Evolutionary conservation across 1,140 invertebrate species (phyloP).

Genomic region (Cardiocondyla obscurior): DNA sequence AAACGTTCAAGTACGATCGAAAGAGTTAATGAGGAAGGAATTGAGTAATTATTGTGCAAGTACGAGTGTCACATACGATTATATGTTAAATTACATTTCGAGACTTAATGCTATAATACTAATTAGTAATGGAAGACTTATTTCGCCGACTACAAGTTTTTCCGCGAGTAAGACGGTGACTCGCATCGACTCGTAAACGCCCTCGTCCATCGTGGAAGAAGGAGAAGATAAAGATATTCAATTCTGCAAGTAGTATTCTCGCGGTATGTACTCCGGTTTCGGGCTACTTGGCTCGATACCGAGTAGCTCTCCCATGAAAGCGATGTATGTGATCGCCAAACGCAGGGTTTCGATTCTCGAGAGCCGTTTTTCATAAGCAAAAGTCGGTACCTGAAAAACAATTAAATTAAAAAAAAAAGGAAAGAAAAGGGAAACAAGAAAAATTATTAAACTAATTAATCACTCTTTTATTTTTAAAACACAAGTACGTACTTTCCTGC

Average conservation of each 20-base stretch:
- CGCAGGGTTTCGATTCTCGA: slow-evolving; percentile 99
- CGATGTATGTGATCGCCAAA: slow-evolving; percentile 99
- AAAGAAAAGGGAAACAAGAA: too few species aligned
- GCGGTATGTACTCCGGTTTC: slow-evolving; percentile 82
- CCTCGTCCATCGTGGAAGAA: neutral
- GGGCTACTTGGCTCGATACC: slow-evolving; percentile 81
- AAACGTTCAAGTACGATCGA: neutral
- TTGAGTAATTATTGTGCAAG: neutral
- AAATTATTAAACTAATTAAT: too few species aligned
- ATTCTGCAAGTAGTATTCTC: slow-evolving; percentile 83
- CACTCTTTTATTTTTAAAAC: neutral
- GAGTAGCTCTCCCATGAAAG: slow-evolving; percentile 97
- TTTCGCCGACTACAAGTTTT: neutral
- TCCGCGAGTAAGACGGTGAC: neutral
- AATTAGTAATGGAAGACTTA: slow-evolving; percentile 48
- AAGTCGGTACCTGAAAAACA: slow-evolving; percentile 94
- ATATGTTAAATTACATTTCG: slow-evolving; percentile 12
- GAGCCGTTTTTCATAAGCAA: slow-evolving; percentile 98
- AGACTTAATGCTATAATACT: slow-evolving; percentile 21
- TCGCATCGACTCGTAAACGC: neutral
- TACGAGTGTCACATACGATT: neutral
- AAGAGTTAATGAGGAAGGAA: slow-evolving; percentile 4
- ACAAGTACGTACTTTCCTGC: slow-evolving; percentile 88
- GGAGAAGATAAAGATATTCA: slow-evolving; percentile 61
- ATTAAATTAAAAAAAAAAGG: neutral